Evolutionary conservation across 2,888 invertebrate species (phyloP), one percentile per base, ranked within the genome.

Genomic region (Ornithoptera priamus): DNA sequence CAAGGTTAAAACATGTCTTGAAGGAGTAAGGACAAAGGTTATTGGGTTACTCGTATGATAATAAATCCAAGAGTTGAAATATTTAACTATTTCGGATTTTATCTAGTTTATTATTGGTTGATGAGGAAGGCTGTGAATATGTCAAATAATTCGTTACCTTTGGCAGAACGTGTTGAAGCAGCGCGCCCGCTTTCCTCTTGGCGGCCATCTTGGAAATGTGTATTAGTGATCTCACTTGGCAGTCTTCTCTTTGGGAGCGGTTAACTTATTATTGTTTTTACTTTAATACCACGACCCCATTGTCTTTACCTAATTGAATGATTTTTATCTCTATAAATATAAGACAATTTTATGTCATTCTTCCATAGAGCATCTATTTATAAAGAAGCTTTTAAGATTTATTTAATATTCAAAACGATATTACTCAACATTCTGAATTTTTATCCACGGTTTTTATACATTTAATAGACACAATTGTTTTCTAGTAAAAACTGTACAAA

Each of bases 121-220:
- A 50, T 50, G 12, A 50, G 5, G 15, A 50, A 17, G 5, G 50
- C 50, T 50, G 50, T 15, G 18, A 53, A 53, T 53, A 4, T n/a
- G 53, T 53, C 1, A 53, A 53, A 81, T 73, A 75, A 78, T 77
- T 77, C 74, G 63, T 89, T 92, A 93, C 93, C 93, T 93, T 93
- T 85, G 93, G 93, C 81, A 93, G 85, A 78, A 93, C 93, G 89
- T 95, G 95, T 91, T 95, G 95, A 80, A 95, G 95, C 82, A 95
- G 93, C 80, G 95, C 95, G 79, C 95, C 95, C 84, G 95, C 94
- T 93, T 95, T 95, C 88, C 95, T 94, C 92, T 95, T 95, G 77
- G 95, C 95, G 77, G 95, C 95, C 95, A 95, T 95, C 85, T 89
- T 90, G 82, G 70, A 73, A 78, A 83, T 78, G 80, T 78, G 53